These are phyloP conservation scores for Drosophila suboccidentalis DNA, from an alignment of 2,888 invertebrate genomes.

Conservation along the genomic window DNA sequence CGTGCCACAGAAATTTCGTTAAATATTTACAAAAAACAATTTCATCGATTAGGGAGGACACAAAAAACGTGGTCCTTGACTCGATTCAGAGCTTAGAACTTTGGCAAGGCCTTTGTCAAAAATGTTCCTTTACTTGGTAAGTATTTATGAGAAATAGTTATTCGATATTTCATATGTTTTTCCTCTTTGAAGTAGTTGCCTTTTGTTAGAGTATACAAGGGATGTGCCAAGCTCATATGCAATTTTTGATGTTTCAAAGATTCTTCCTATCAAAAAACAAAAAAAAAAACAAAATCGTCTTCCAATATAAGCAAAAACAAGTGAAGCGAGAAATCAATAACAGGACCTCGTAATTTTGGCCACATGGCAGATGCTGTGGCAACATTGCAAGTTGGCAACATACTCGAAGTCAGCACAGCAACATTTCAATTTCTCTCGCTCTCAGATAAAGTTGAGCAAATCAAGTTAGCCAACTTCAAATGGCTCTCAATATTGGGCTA, in stretches of 20 bases:
- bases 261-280: neutral
- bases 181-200: neutral
- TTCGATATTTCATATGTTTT: neutral
- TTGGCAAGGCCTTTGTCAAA: neutral
- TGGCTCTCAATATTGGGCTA: conserved; percentile 1
- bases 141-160: neutral
- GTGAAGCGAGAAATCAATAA: conserved; percentile 47
- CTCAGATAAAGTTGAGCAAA: conserved; percentile 32
- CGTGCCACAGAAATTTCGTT: conserved; percentile 12
- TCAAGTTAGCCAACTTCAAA: conserved; percentile 8
- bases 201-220: neutral
- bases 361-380: conserved; percentile 33
- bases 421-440: conserved; percentile 26
- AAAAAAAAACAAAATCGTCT: neutral
- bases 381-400: conserved; percentile 34
- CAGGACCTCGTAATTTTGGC: conserved; percentile 7
- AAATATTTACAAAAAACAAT: conserved; percentile 15
- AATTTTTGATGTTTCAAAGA: neutral
- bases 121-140: neutral
- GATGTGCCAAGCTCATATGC: neutral
- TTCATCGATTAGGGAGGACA: conserved; percentile 9
- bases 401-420: conserved; percentile 12
- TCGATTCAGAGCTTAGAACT: neutral
- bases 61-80: neutral
- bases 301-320: neutral